phyloP scores from a whole-genome alignment of 2,797 vertebrate species.

The Simalia tracyae region DNA sequence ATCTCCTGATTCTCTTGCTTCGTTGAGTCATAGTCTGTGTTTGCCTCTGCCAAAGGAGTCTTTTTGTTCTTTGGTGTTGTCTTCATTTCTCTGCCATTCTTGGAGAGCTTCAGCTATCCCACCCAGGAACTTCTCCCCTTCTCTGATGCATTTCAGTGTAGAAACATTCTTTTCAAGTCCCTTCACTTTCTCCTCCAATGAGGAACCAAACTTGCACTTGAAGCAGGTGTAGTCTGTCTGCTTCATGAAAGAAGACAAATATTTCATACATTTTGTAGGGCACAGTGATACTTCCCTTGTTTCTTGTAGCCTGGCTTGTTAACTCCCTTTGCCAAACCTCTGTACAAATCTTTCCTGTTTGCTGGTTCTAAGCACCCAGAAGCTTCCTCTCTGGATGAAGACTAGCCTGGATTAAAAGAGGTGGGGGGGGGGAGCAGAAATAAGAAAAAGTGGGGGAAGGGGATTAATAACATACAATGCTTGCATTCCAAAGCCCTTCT shows the following conservation, averaged over 20 bases:
- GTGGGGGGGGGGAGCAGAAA: neutral
- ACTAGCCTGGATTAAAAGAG: neutral
- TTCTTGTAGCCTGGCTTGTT: neutral
- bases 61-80: neutral
- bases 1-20: neutral
- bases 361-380: neutral
- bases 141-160: neutral
- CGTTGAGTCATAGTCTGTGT: neutral
- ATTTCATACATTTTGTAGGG: neutral
- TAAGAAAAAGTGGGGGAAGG: neutral
- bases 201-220: neutral
- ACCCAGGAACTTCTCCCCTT: neutral
- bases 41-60: neutral
- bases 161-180: neutral
- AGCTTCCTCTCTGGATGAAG: neutral
- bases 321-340: neutral
- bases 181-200: neutral
- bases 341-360: neutral
- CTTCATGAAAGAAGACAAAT: neutral
- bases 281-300: neutral
- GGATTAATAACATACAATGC: neutral
- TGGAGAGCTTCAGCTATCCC: neutral
- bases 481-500: neutral
- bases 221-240: neutral
- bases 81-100: neutral